Base-by-base conservation (phyloP, 2,797 vertebrate species). In the Sebastes nivosus region DNA sequence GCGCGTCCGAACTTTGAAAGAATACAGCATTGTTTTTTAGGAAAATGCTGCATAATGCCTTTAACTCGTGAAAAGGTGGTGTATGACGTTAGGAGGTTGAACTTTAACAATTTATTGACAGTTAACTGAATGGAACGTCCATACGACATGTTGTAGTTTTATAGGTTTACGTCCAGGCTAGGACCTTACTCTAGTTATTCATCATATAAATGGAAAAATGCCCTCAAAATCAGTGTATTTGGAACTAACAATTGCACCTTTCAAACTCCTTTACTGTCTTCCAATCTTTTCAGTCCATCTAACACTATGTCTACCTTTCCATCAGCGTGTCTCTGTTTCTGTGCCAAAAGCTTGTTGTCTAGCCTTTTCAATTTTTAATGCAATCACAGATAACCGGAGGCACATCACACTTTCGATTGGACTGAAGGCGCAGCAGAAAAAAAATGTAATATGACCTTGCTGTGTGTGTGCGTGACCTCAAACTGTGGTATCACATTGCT, bases 321-420 rank as follows among this genome's bases (percentile, higher is more conserved):
- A 25, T 27, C 36, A 57, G 0, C 4, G 14, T 30, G n/a, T 36
- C 6, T 75, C 2, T 32, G 36, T 52, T 8, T 73, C 30, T 59
- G 36, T 36, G 13, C 60, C 54, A 52, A 46, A 64, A 46, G 13
- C 29, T 8, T 24, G 2, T 13, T 25, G 32, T 61, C 29, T 73
- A 25, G 14, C 22, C 20, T 82, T 71, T 85, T 87, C 1, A 38
- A 75, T 78, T 55, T 82, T 88, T 87, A 61, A 90, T 82, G 30
- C 18, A 6, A 72, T 88, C 75, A 30, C 29, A 72, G 52, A 85
- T 60, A 71, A 82, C 72, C 2, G 8, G 32, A 59, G 75, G 52
- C 38, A 50, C n/a, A 55, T 67, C 42, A 67, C 36, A 58, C 72
- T 46, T 78, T 79, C 16, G 70, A 72, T 75, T 24, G 18, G 20